phyloP scores from a whole-genome alignment of 2,888 invertebrate species.

The Limnephilus marmoratus region DNA sequence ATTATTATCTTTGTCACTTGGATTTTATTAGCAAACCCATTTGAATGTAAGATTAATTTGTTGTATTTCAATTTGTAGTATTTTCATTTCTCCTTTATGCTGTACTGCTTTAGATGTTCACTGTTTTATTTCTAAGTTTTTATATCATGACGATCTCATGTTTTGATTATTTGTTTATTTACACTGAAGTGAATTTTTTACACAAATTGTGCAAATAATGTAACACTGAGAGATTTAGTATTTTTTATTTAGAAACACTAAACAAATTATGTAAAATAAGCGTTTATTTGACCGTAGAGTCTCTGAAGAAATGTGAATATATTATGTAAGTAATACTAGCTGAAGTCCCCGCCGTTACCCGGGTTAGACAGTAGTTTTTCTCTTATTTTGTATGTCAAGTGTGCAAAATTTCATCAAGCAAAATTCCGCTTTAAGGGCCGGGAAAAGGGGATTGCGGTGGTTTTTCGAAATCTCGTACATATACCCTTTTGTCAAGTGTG shows the following conservation, averaged over 20 bases:
- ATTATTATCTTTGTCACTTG: background rate
- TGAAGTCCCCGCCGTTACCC: too few species aligned
- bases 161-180: background rate
- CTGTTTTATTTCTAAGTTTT: background rate
- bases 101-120: background rate
- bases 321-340: too few species aligned
- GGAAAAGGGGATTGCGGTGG: too few species aligned
- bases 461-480: too few species aligned
- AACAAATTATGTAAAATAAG: background rate
- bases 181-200: background rate
- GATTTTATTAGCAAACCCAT: conserved; percentile 5
- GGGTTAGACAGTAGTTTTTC: too few species aligned
- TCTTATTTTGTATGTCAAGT: too few species aligned
- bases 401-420: too few species aligned
- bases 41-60: background rate
- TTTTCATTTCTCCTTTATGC: background rate
- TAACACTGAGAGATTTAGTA: background rate
- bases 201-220: background rate
- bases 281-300: background rate
- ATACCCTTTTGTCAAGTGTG: too few species aligned
- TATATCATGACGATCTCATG: background rate
- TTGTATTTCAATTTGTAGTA: background rate
- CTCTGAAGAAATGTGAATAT: background rate
- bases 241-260: background rate
- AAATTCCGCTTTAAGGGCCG: too few species aligned